Conservation (phyloP, 2,113 vertebrate genomes). For the Perca flavescens region DNA sequence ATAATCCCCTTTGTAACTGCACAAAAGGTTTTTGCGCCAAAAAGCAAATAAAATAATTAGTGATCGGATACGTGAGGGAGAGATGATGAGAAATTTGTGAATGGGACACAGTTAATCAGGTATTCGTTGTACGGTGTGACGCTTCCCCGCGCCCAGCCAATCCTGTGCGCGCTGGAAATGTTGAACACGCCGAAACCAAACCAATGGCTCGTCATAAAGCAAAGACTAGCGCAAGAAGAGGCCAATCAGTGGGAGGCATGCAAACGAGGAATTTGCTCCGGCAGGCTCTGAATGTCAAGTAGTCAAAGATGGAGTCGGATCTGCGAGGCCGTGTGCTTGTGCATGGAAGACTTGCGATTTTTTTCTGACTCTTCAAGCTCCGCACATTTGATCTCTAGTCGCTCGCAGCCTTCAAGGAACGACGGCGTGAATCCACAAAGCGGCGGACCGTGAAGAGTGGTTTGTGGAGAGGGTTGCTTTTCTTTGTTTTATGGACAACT, state of each 20-base stretch:
- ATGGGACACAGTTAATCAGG: slow-evolving; percentile 89
- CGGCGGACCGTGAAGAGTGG: slow-evolving; percentile 49
- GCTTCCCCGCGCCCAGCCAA: slow-evolving; percentile 76
- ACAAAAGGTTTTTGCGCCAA: slow-evolving; percentile 37
- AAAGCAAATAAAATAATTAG: slow-evolving; percentile 67
- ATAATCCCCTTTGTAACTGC: slow-evolving; percentile 20
- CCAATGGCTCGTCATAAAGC: slow-evolving; percentile 86
- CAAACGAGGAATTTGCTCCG: slow-evolving; percentile 90
- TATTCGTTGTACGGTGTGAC: slow-evolving; percentile 88
- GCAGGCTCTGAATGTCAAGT: slow-evolving; percentile 96
- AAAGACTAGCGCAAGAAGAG: slow-evolving; percentile 90
- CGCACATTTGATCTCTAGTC: slow-evolving; percentile 36
- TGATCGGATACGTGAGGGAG: slow-evolving; percentile 46
- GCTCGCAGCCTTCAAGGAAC: slow-evolving; percentile 34
- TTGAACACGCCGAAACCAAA: slow-evolving; percentile 81
- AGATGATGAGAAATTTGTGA: slow-evolving; percentile 89
- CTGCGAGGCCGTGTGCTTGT: slow-evolving; percentile 89
- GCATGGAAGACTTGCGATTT: slow-evolving; percentile 78
- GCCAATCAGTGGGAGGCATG: slow-evolving; percentile 89
- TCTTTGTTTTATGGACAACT: slow-evolving; percentile 83
- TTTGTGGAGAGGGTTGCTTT: slow-evolving; percentile 69
- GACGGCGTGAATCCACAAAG: slow-evolving; percentile 48
- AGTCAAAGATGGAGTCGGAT: slow-evolving; percentile 98
- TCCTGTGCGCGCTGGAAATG: slow-evolving; percentile 70
- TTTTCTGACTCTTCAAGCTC: slow-evolving; percentile 39